Conservation (phyloP, 1,140 invertebrate species). For the Drosophila navojoa region DNA sequence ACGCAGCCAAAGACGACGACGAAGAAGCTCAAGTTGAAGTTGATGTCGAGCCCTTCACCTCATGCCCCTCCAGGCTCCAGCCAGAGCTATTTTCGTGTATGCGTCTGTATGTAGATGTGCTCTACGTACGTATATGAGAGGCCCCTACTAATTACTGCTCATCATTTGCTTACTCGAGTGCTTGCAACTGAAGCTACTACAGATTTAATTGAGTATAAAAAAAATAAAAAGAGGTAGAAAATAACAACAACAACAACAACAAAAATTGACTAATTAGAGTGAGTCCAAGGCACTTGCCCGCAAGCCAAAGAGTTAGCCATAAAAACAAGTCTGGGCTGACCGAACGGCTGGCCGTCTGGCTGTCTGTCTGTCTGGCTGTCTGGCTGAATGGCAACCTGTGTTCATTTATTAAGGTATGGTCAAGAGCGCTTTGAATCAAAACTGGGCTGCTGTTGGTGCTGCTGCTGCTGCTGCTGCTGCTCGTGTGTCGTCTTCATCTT, state of each 20-base stretch:
- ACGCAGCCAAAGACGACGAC: constrained; percentile 18
- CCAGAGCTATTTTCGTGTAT: constrained; percentile 19
- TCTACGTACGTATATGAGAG: constrained; percentile 26
- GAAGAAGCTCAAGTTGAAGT: constrained; percentile 34
- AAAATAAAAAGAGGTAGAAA: constrained; percentile 46
- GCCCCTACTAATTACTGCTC: constrained; percentile 76
- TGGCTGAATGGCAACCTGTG: constrained; percentile 58
- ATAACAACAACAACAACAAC: too few relatives aligned
- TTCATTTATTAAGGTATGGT: constrained; percentile 80
- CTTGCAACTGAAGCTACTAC: constrained; percentile 47
- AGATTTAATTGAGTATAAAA: constrained; percentile 80
- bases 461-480: constrained; percentile 14
- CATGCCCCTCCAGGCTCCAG: background rate
- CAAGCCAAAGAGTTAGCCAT: constrained; percentile 52
- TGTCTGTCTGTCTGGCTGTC: background rate
- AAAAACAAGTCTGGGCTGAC: constrained; percentile 62
- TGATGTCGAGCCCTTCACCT: constrained; percentile 24
- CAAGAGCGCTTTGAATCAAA: constrained; percentile 81
- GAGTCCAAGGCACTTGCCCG: constrained; percentile 74
- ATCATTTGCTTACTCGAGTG: constrained; percentile 80
- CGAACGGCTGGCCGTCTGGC: constrained; percentile 13
- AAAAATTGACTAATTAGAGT: constrained; percentile 79
- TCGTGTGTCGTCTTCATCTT: constrained; percentile 76
- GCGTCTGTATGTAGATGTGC: constrained; percentile 3
- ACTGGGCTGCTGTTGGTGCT: constrained; percentile 37